A percentile compares a stretch with the other conserved stretches of the same genome.
These are phyloP conservation scores for Nicator chloris DNA, from an alignment of 2,113 vertebrate genomes.

Conservation along the genomic window DNA sequence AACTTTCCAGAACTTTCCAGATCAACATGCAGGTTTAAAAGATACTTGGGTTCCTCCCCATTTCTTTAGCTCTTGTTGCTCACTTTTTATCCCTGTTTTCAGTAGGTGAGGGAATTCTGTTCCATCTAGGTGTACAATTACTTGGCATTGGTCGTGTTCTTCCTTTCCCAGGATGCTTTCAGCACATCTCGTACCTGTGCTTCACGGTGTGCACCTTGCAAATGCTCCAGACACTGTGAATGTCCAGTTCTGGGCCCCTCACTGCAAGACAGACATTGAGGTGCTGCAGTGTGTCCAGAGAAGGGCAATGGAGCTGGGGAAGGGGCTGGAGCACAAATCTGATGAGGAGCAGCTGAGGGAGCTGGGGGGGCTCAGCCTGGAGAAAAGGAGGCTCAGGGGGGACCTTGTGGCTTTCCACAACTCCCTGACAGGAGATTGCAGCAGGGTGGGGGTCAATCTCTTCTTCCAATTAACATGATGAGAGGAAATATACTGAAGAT, in stretches of 20 bases:
- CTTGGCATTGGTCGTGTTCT: background rate
- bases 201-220: background rate
- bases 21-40: background rate
- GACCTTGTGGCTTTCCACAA: background rate
- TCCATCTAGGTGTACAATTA: background rate
- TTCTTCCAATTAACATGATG: background rate
- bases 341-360: background rate
- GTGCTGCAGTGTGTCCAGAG: background rate
- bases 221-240: background rate
- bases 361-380: background rate
- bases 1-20: background rate
- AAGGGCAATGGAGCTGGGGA: fast-evolving
- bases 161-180: background rate
- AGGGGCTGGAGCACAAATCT: background rate
- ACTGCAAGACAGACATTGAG: background rate
- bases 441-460: fast-evolving
- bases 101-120: background rate
- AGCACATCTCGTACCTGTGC: fast-evolving
- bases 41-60: fast-evolving
- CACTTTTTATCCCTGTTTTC: background rate
- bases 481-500: background rate
- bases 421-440: background rate
- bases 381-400: background rate
- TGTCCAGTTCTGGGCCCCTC: background rate
- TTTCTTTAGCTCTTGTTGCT: background rate